Conservation (phyloP, 2,113 vertebrate species). For the Sylvicapra grimmia region DNA sequence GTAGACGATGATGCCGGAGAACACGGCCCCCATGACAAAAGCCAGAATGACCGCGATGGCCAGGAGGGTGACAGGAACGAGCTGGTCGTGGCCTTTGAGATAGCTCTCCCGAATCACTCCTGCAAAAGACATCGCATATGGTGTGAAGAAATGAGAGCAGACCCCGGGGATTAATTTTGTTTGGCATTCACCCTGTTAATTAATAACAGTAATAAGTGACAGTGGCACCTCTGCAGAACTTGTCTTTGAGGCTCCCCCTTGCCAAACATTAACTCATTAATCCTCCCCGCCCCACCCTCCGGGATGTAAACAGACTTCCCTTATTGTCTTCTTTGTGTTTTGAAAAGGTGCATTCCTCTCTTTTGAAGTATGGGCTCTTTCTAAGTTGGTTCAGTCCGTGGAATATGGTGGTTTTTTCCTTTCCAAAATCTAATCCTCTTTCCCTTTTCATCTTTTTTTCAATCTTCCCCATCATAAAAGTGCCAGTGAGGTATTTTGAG, state of each 20-base stretch:
- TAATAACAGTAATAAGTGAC: slow-evolving; percentile 49
- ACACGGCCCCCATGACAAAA: slow-evolving; percentile 96
- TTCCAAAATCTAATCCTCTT: not conserved
- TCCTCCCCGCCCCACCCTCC: not conserved
- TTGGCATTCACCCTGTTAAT: slow-evolving; percentile 56
- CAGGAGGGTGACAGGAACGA: slow-evolving; percentile 94
- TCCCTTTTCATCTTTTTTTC: not conserved
- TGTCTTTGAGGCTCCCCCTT: slow-evolving; percentile 15
- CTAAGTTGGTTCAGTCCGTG: not conserved
- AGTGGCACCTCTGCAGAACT: slow-evolving; percentile 17
- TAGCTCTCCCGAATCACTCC: slow-evolving; percentile 98
- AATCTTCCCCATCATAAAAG: not conserved
- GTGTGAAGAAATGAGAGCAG: slow-evolving; percentile 40
- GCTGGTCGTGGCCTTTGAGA: slow-evolving; percentile 95
- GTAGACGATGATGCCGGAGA: slow-evolving; percentile 95
- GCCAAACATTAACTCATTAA: slow-evolving; percentile 35
- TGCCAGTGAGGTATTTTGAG: not conserved
- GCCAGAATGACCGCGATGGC: slow-evolving; percentile 97
- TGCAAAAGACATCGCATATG: slow-evolving; percentile 80
- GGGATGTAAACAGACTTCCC: not conserved
- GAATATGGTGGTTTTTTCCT: not conserved
- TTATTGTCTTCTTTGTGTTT: not conserved
- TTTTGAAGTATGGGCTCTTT: not conserved
- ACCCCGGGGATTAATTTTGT: not conserved
- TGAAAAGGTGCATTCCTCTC: not conserved